Conservation (phyloP, 2,888 invertebrate genomes). For the Caenorhabditis sinica region DNA sequence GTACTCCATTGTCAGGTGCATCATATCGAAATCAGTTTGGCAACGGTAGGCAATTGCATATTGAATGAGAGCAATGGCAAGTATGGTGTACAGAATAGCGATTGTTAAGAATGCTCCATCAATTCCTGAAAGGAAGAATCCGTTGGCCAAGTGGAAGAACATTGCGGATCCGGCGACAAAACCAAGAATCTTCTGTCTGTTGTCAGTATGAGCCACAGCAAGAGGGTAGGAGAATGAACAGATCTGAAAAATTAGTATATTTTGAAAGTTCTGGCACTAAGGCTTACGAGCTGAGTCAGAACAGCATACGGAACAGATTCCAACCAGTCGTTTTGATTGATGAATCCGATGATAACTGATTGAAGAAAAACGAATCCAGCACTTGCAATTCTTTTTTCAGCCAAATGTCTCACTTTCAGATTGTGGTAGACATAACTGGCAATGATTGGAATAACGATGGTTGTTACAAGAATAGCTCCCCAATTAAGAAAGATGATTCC, state of each 20-base stretch:
- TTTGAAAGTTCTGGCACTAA: not conserved
- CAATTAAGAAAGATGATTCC: slow-evolving; percentile 43
- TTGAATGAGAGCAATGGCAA: slow-evolving; percentile 47
- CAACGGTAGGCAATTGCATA: slow-evolving; percentile 40
- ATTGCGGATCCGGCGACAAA: slow-evolving; percentile 29
- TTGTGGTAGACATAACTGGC: slow-evolving; percentile 35
- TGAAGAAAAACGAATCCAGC: slow-evolving; percentile 42
- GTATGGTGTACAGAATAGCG: slow-evolving; percentile 35
- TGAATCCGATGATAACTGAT: slow-evolving; percentile 48
- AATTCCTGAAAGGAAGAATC: slow-evolving; percentile 5
- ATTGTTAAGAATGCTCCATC: slow-evolving; percentile 37
- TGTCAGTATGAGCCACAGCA: slow-evolving; percentile 17
- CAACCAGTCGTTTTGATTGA: slow-evolving; percentile 45
- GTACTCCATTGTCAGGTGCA: slow-evolving; percentile 55
- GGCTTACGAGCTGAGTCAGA: slow-evolving; percentile 28
- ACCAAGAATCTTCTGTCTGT: slow-evolving; percentile 38
- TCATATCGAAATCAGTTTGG: slow-evolving; percentile 43
- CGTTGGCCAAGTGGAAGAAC: slow-evolving; percentile 19
- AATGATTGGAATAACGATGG: slow-evolving; percentile 42
- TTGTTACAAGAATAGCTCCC: slow-evolving; percentile 42
- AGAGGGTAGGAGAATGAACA: slow-evolving; percentile 47
- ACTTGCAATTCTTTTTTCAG: slow-evolving; percentile 37
- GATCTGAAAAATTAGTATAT: slow-evolving; percentile 21
- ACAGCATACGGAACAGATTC: slow-evolving; percentile 38
- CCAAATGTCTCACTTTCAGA: slow-evolving; percentile 20